A percentile compares a stretch with the other conserved stretches of the same genome.
phyloP scores from a whole-genome alignment of 1,140 invertebrate genomes.

The Hestina assimilis region DNA sequence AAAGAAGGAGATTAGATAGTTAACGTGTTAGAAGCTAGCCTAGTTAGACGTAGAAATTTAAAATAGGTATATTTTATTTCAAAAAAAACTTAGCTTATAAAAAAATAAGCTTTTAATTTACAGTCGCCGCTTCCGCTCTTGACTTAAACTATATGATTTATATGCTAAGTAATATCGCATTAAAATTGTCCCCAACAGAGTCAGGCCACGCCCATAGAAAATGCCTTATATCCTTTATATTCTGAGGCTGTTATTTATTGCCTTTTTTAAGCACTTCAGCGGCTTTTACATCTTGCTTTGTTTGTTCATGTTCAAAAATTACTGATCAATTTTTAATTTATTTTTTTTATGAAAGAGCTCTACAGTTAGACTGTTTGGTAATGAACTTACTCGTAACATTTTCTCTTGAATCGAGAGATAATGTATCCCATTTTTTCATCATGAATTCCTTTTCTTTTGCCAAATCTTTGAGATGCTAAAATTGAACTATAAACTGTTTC shows the following conservation, averaged over 20 bases:
- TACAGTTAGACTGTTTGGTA: background rate
- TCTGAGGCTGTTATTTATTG: conserved; percentile 32
- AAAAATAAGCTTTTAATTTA: too few relatives aligned
- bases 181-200: conserved; percentile 52
- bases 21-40: too few relatives aligned
- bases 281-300: conserved; percentile 18
- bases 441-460: too few relatives aligned
- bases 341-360: background rate
- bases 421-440: too few relatives aligned
- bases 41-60: too few relatives aligned
- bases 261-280: conserved; percentile 28
- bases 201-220: conserved; percentile 39
- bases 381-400: too few relatives aligned
- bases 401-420: too few relatives aligned
- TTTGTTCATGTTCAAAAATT: conserved; percentile 10
- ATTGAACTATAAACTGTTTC: too few relatives aligned
- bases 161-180: conserved; percentile 47
- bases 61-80: too few relatives aligned
- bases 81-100: too few relatives aligned
- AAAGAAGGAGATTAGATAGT: too few relatives aligned
- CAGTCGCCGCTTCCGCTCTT: conserved; percentile 8
- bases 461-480: too few relatives aligned
- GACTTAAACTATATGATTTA: conserved; percentile 32
- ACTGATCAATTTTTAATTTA: background rate
- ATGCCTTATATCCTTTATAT: conserved; percentile 39